Base-by-base conservation (phyloP, 2,113 vertebrate genomes). In the Aspiorhynchus laticeps region DNA sequence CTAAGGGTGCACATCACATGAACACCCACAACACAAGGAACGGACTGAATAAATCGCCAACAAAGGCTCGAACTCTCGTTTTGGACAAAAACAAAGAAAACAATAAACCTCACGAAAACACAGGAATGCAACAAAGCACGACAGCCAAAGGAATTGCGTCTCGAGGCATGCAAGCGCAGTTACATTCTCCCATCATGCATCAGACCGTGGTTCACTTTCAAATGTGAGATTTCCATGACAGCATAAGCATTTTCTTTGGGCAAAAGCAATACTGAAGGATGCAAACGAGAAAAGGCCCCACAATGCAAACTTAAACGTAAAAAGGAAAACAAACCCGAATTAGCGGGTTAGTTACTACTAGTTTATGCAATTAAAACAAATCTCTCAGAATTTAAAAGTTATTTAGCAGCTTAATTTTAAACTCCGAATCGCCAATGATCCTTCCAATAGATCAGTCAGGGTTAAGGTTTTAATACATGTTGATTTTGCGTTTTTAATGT, bases 101-200 rank as follows among this genome's bases (percentile, higher is more conserved):
- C 88, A 89, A 92, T 93, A 90, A 88, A 4, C 91, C 88, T 61
- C 56, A n/a, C 24, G 6, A 61, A 9, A 61, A 91, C 69, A 90
- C 89, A 93, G 87, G 92, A 95, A 95, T 92, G 93, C 92, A 90
- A 93, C 91, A 51, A 90, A 91, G 88, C 83, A 83, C 78, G 56
- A 92, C 86, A 90, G 93, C 93, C 93, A 93, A 91, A 93, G 83
- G 90, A 85, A 91, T 93, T 91, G 86, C 17, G 59, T 88, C 90
- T 91, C 87, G 88, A 95, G 90, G 95, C 98, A 99, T 99, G 98
- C 98, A 96, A 96, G 97, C 95, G 92, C 92, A 94, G 93, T 95
- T 95, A 97, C 98, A 98, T 98, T 99, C 98, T 97, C 95, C 96
- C 95, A 96, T 95, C 98, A 97, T 99, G 97, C 98, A 98, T 95